Base-by-base conservation (phyloP, 2,888 invertebrate genomes). In the Spisula solida region DNA sequence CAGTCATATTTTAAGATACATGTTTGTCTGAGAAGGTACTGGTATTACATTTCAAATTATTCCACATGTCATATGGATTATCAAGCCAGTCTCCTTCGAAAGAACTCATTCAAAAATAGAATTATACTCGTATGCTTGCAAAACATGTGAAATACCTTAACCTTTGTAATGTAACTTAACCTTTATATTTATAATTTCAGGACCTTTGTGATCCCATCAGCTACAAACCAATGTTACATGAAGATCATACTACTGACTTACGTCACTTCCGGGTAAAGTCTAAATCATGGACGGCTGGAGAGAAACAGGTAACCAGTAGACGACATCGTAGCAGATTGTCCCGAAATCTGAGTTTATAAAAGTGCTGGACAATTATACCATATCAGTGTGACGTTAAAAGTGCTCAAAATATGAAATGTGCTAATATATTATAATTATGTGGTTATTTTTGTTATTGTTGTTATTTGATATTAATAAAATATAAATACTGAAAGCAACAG, bases 221-320 rank as follows among this genome's bases (percentile, higher is more conserved):
- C 0, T 98, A 99, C 96, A 97, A 98, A 51, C 98, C 98, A 85
- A 99, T 99, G 99, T 96, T 98, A 89, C 98, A 99, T 96, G 98
- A 98, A 0, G 97, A 97, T 75, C 98, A 98, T 96, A 97, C 97
- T 89, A 97, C 97, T 10, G 98, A 98, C 90, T 97, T 98, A 88
- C 97, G 97, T 85, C 97, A 97, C 92, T 98, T 98, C 96, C 97
- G 98, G 70, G 97, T 97, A 93, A 98, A 98, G 96, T 98, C 98
- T 92, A 98, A 98, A 96, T 98, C 98, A 5, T 96, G 96, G 96
- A 95, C 95, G 55, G 95, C 92, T 20, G 93, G 94, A n/a, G 92
- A 93, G 20, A 87, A 90, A 66, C 88, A 90, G 85, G 60, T 60
- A 86, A 79, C 79, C 12, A 79, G 56, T 78, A 84, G 48, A 85